phyloP scores from a whole-genome alignment of 2,113 vertebrate species.

The Entelurus aequoreus region DNA sequence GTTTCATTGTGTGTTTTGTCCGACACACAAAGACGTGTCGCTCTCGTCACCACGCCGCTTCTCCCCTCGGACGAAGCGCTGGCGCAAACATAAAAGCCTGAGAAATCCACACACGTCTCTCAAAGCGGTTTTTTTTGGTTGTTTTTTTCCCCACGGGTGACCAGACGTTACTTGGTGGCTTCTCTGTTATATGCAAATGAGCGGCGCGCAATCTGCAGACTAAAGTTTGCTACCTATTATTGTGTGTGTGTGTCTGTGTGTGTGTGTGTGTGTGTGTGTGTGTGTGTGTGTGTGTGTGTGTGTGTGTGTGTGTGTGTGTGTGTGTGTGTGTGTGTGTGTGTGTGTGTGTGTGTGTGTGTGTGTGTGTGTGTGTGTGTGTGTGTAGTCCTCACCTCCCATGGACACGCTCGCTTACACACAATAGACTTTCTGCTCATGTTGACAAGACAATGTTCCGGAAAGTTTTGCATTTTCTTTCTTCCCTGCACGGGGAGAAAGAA shows the following conservation, averaged over 20 bases:
- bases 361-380: too few relatives aligned
- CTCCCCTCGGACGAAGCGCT: conserved; percentile 31
- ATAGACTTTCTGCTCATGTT: background rate
- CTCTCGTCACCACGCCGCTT: conserved; percentile 12
- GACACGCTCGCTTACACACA: too few relatives aligned
- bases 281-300: too few relatives aligned
- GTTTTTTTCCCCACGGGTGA: conserved; percentile 33
- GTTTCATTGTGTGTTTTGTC: conserved; percentile 36
- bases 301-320: too few relatives aligned
- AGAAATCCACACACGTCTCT: conserved; percentile 47
- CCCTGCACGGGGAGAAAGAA: too few relatives aligned
- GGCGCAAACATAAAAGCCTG: conserved; percentile 53
- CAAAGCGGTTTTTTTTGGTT: conserved; percentile 8
- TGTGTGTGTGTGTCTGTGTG: too few relatives aligned
- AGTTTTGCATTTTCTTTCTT: background rate
- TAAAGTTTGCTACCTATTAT: conserved; percentile 1
- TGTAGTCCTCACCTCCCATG: too few relatives aligned
- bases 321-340: too few relatives aligned
- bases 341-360: too few relatives aligned
- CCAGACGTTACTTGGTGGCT: conserved; percentile 46
- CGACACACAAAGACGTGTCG: conserved; percentile 10
- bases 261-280: too few relatives aligned
- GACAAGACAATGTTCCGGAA: background rate
- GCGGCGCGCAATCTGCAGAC: conserved; percentile 21
- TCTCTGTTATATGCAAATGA: conserved; percentile 45